Conservation (phyloP, 2,888 invertebrate genomes). For the Andrena haemorrhoa region DNA sequence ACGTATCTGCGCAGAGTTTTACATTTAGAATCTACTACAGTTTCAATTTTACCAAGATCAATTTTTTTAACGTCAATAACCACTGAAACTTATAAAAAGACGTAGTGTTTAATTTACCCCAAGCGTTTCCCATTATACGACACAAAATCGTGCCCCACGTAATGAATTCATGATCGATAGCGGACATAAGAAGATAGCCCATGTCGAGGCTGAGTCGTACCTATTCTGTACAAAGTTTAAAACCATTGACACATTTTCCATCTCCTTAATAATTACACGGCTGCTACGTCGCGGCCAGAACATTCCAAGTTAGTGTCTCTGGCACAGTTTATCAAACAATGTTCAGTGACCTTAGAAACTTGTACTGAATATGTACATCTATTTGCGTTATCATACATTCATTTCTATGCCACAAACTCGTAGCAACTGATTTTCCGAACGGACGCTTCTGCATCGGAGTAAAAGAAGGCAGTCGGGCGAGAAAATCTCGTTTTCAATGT, state of each 20-base stretch:
- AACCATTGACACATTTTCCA: slow-evolving; percentile 20
- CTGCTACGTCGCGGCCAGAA: slow-evolving; percentile 50
- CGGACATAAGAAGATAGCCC: slow-evolving; percentile 26
- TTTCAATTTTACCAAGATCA: neutral
- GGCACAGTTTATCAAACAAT: neutral
- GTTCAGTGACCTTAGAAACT: neutral
- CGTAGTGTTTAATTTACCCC: neutral
- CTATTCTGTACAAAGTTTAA: slow-evolving; percentile 6
- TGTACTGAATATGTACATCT: neutral
- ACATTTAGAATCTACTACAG: neutral
- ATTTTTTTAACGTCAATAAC: neutral
- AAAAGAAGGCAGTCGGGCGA: no score
- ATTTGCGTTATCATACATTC: neutral
- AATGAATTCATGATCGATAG: slow-evolving; percentile 37
- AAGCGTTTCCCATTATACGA: neutral
- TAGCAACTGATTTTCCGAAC: no score
- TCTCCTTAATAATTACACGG: slow-evolving; percentile 37
- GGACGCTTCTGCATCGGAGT: no score
- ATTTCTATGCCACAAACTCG: neutral
- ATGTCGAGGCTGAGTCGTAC: neutral
- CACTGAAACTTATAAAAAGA: neutral
- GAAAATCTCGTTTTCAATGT: slow-evolving; percentile 2
- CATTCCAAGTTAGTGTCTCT: slow-evolving; percentile 15
- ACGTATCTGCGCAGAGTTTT: neutral
- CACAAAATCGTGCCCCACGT: neutral